phyloP scores from a whole-genome alignment of 2,797 vertebrate species.

The Catostomus latipinnis region DNA sequence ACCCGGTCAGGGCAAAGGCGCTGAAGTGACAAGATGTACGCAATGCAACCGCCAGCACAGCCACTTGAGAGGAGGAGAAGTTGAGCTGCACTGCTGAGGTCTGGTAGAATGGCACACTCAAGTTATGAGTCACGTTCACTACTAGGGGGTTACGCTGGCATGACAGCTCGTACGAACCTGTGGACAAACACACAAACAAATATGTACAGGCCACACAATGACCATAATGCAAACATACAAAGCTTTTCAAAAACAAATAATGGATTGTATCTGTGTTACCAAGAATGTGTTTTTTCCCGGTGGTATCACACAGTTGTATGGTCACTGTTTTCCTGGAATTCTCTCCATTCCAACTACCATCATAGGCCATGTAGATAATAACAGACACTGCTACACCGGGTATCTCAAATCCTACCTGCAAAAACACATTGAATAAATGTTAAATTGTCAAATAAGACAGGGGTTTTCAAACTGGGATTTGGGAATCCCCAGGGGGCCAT shows the following conservation, averaged over 20 bases:
- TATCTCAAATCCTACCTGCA: conserved; percentile 86
- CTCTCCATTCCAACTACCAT: conserved; percentile 77
- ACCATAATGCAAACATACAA: neutral
- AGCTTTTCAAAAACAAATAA: neutral
- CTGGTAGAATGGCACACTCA: conserved; percentile 70
- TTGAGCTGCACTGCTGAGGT: conserved; percentile 82
- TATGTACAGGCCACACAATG: neutral
- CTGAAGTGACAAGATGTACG: conserved; percentile 80
- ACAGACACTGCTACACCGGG: conserved; percentile 85
- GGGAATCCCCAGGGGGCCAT: too few relatives aligned
- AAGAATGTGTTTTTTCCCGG: conserved; percentile 83
- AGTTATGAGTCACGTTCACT: conserved; percentile 81
- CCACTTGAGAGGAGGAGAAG: conserved; percentile 86
- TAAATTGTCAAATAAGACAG: neutral
- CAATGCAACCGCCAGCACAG: conserved; percentile 85
- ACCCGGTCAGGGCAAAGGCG: conserved; percentile 82
- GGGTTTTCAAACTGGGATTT: too few relatives aligned
- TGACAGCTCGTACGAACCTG: conserved; percentile 86
- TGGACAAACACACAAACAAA: conserved; percentile 5
- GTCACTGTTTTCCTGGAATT: conserved; percentile 77
- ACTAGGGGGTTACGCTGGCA: conserved; percentile 88
- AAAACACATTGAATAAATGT: neutral
- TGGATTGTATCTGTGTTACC: conserved; percentile 72
- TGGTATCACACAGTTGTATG: conserved; percentile 80
- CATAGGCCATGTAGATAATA: conserved; percentile 88